Base-by-base conservation (phyloP, 2,113 vertebrate genomes). In the Lamprologus ornatipinnis region DNA sequence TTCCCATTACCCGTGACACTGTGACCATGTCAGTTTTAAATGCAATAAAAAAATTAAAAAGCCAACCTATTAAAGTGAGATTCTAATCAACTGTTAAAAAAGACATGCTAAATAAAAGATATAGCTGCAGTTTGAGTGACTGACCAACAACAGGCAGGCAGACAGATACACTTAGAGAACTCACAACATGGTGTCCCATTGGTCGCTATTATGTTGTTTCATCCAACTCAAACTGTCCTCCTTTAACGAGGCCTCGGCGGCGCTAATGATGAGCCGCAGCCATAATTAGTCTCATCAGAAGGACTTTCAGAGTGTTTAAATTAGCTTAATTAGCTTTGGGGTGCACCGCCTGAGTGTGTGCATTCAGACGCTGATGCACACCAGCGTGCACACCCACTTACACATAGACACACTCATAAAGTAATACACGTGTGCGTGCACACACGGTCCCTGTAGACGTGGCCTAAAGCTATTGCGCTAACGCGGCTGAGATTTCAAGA, bases 271-370 rank as follows among this genome's bases (percentile, higher is more conserved):
- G 81, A 94, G 86, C 88, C 28, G 54, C 83, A 68, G 83, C 79
- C 85, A 37, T 94, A 95, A 96, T 96, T 95, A 96, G 94, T 86
- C 91, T 94, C 96, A 95, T 96, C 93, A 95, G 90, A 95, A 88
- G 81, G 91, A 95, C 93, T 95, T 93, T 92, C 92, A 87, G 88
- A 96, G 92, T 89, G 87, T 95, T 95, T 94, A 91, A 91, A 96
- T 96, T 92, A 94, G 93, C 92, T 92, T 94, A 96, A 96, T 97
- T 96, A 96, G 94, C 92, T 54, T 19, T 80, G 81, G 53, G 58
- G 57, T 28, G 57, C 8, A 17, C 42, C 14, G 82, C 85, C 26
- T 65, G 82, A 47, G 85, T 79, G 75, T 21, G 47, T 73, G 49
- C 51, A 14, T 47, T 88, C 84, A 49, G 45, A 51, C 33, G 70